Evolutionary conservation across 2,888 invertebrate species (phyloP).

Genomic region (Volucella bombylans): DNA sequence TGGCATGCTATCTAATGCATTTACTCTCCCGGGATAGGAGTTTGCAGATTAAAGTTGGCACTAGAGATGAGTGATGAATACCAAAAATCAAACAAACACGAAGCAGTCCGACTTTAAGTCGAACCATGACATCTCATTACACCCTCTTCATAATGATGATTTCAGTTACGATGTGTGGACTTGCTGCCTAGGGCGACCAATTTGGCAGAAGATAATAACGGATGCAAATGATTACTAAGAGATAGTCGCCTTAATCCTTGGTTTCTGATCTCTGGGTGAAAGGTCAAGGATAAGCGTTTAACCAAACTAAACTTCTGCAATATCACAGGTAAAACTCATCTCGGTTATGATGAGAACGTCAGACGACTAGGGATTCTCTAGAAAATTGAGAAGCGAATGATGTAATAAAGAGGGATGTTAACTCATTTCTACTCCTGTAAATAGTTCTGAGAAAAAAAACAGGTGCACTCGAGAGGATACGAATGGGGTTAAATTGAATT

Average conservation of each 20-base stretch:
- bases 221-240: too few relatives aligned
- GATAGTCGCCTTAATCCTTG: background rate
- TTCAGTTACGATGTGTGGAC: background rate
- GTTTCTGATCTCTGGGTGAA: background rate
- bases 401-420: constrained; percentile 37
- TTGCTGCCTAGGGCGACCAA: too few relatives aligned
- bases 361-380: background rate
- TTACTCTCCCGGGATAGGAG: too few relatives aligned
- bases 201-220: too few relatives aligned
- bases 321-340: background rate
- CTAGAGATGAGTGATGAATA: constrained; percentile 2
- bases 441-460: background rate
- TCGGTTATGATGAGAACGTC: too few relatives aligned
- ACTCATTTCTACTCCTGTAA: constrained; percentile 29
- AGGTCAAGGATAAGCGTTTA: constrained; percentile 12
- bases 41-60: too few relatives aligned
- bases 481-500: background rate
- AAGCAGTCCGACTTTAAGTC: constrained; percentile 45
- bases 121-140: constrained; percentile 52
- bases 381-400: constrained; percentile 18
- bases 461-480: background rate
- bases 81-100: constrained; percentile 63
- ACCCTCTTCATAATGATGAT: constrained; percentile 3
- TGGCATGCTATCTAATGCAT: background rate
- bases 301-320: background rate